Evolutionary conservation across 2,797 vertebrate genomes (phyloP).

Genomic region (Brachyrhaphis roseni): DNA sequence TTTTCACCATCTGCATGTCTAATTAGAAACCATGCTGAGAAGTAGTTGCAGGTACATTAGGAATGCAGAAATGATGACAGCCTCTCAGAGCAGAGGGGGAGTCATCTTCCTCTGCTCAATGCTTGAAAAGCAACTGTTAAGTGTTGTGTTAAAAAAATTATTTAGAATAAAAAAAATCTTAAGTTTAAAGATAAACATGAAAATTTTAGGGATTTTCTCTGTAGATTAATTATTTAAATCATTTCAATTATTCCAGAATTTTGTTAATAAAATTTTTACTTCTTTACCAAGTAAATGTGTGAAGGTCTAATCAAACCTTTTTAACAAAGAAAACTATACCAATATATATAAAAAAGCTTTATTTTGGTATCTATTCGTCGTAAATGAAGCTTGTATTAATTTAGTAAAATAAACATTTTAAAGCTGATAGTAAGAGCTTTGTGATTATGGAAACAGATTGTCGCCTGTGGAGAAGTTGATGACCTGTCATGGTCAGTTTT

Average conservation of each 20-base stretch:
- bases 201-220: neutral
- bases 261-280: neutral
- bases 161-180: neutral
- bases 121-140: neutral
- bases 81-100: neutral
- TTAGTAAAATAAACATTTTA: neutral
- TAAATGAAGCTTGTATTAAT: too few species aligned
- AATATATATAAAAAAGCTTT: neutral
- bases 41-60: constrained; percentile 8
- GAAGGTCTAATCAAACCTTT: neutral
- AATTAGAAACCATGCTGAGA: constrained; percentile 10
- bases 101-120: neutral
- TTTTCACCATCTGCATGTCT: neutral
- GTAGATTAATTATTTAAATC: neutral
- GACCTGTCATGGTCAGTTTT: neutral
- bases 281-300: neutral
- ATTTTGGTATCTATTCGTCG: neutral
- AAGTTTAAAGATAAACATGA: neutral
- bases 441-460: neutral
- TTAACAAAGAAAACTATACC: neutral
- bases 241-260: neutral
- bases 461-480: neutral
- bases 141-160: neutral
- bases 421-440: neutral
- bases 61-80: constrained; percentile 1